phyloP scores from a whole-genome alignment of 2,888 invertebrate genomes.

The Drosophila ezoana region DNA sequence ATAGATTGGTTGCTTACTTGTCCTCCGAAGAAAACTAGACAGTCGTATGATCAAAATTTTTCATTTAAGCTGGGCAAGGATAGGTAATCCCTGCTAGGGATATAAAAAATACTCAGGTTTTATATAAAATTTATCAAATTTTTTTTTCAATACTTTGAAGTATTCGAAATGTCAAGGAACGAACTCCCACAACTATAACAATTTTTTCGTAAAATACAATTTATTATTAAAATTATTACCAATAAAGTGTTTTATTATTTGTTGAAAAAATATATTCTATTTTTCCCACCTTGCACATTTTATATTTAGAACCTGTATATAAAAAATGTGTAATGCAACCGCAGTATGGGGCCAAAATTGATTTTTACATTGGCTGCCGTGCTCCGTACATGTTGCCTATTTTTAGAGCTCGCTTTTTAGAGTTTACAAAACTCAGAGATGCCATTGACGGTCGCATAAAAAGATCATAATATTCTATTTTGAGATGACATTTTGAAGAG shows the following conservation, averaged over 20 bases:
- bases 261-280: not conserved
- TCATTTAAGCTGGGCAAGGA: no score
- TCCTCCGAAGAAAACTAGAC: no score
- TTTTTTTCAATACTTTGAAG: no score
- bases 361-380: constrained; percentile 45
- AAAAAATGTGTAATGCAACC: constrained; percentile 26
- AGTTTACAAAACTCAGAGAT: constrained; percentile 50
- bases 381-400: constrained; percentile 30
- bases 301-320: constrained; percentile 4
- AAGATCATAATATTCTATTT: constrained; percentile 75
- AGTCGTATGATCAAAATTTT: no score
- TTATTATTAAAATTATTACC: no score
- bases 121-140: no score
- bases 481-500: constrained; percentile 65
- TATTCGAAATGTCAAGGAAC: no score
- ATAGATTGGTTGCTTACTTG: no score
- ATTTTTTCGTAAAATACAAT: no score
- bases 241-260: not conserved
- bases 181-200: no score
- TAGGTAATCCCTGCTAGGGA: no score
- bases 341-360: constrained; percentile 76
- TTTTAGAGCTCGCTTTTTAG: constrained; percentile 45
- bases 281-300: constrained; percentile 16
- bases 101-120: no score
- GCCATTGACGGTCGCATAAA: constrained; percentile 41